Evolutionary conservation across 2,797 vertebrate genomes (phyloP), one percentile per base, ranked within the genome.

Genomic region (Acipenser oxyrinchus): DNA sequence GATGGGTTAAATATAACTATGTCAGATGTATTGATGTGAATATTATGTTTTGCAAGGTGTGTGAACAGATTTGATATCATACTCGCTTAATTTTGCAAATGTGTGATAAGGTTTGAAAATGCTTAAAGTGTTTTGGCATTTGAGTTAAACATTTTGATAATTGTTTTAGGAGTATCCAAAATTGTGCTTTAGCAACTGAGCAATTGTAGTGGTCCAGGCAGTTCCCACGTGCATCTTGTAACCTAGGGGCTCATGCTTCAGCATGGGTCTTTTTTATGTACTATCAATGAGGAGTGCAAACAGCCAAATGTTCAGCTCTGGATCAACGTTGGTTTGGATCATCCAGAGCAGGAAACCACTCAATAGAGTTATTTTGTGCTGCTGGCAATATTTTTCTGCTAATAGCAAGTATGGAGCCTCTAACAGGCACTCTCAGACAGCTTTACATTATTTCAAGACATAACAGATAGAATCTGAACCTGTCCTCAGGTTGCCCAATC

Each of bases 361-460:
- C 67, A 68, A 71, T 67, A 60, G 59, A 49, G 58, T 65, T 68
- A 66, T 79, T 76, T 70, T 70, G 77, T 66, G 75, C 79, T 75
- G 72, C 81, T 71, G 81, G 77, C 78, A 72, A 73, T 81, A 78
- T 77, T 81, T 78, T 76, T 74, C 82, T 80, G 80, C 80, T 78
- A 76, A 71, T 76, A 48, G 65, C 58, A 48, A 52, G n/a, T 62
- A 49, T 50, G 66, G 67, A 72, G 50, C 69, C 79, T 73, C 53
- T 13, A 70, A 62, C 51, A 7, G 49, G 60, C 50, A 61, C 48
- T 12, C 48, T 71, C 77, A 79, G 83, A 76, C 83, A 86, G 86
- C 84, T 90, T 83, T 81, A 84, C 85, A 88, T 90, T 89, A 87
- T 85, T 89, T 81, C 82, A 82, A 86, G 86, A 90, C 87, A 85